phyloP scores from a whole-genome alignment of 2,888 invertebrate genomes.

The Alsophila aescularia region DNA sequence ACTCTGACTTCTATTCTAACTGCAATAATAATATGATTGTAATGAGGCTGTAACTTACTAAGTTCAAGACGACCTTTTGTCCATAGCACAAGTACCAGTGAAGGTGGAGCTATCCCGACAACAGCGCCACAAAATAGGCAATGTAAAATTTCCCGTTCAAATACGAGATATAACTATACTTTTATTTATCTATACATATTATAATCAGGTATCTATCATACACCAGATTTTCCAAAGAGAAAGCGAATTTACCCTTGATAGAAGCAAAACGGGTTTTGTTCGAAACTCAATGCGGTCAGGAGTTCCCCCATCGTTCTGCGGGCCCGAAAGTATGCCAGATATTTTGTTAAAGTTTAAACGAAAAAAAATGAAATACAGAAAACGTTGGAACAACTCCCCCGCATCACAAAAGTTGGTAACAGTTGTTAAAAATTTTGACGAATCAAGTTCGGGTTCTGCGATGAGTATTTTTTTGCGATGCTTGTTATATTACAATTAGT shows the following conservation, averaged over 20 bases:
- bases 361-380: conserved; percentile 24
- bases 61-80: no score
- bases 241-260: conserved; percentile 5
- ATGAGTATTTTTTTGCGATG: neutral
- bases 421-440: conserved; percentile 21
- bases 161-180: no score
- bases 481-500: neutral
- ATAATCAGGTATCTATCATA: no score
- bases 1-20: no score
- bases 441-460: conserved; percentile 18
- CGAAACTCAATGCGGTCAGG: conserved; percentile 23
- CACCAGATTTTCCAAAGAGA: conserved; percentile 1
- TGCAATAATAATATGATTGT: no score
- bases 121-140: no score
- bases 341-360: conserved; percentile 11
- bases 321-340: conserved; percentile 25
- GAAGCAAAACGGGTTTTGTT: conserved; percentile 14
- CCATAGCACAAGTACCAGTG: no score
- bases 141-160: no score
- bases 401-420: conserved; percentile 20
- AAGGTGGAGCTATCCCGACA: no score
- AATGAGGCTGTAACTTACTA: no score
- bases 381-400: conserved; percentile 16
- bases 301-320: conserved; percentile 11
- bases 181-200: no score